Evolutionary conservation across 2,113 vertebrate genomes (phyloP).

Genomic region (Scolopax mira): DNA sequence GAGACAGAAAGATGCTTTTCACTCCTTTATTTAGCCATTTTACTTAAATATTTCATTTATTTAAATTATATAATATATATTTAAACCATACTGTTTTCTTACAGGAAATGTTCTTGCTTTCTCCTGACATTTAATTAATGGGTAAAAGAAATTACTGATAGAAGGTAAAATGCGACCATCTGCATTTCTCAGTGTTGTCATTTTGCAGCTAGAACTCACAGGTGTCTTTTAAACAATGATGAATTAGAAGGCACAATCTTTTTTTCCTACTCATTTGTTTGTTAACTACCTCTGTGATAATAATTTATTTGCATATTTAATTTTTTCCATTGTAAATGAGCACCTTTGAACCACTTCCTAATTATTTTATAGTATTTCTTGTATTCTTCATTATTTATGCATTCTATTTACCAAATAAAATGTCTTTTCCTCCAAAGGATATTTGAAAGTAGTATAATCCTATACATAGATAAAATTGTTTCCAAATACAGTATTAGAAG

Average conservation of each 20-base stretch:
- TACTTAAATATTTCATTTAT: constrained; percentile 30
- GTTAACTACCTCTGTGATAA: constrained; percentile 74
- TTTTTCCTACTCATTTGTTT: constrained; percentile 69
- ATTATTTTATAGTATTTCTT: constrained; percentile 75
- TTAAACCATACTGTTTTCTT: neutral
- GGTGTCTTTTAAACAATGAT: constrained; percentile 77
- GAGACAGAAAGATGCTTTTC: neutral
- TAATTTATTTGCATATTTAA: constrained; percentile 80
- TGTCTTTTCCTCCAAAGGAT: constrained; percentile 62
- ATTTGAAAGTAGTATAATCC: constrained; percentile 62
- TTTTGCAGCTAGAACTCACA: constrained; percentile 65
- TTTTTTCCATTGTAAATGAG: constrained; percentile 75
- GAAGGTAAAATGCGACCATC: constrained; percentile 61
- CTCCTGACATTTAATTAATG: neutral
- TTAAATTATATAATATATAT: neutral
- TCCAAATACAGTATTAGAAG: constrained; percentile 10
- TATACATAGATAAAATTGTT: constrained; percentile 31
- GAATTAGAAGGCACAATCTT: constrained; percentile 64
- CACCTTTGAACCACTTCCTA: constrained; percentile 73
- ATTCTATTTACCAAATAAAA: constrained; percentile 74
- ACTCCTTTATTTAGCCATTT: neutral
- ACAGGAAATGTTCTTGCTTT: neutral
- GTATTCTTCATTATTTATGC: constrained; percentile 72
- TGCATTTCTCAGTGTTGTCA: constrained; percentile 61
- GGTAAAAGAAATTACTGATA: constrained; percentile 51